A percentile compares a stretch with the other conserved stretches of the same genome.
Evolutionary conservation across 2,113 vertebrate species (phyloP).

Genomic region (Chlamydotis undulata): DNA sequence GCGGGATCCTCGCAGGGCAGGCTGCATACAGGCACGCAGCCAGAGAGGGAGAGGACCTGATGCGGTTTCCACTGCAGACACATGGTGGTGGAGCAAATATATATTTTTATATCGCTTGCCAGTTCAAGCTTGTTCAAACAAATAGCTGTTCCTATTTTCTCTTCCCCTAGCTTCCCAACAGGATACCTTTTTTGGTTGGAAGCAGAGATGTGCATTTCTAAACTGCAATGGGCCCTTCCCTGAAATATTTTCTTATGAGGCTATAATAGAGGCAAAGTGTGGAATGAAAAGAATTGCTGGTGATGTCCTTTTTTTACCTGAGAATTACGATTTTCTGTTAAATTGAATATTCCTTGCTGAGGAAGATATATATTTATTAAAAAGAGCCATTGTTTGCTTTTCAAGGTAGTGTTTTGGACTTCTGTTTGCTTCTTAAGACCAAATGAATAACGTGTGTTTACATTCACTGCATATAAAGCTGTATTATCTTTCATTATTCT

Average conservation of each 20-base stretch:
- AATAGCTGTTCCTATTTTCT: not conserved
- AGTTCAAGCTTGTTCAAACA: not conserved
- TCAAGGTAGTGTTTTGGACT: slow-evolving; percentile 19
- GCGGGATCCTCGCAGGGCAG: not conserved
- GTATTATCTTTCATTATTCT: slow-evolving; percentile 37
- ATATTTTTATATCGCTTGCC: not conserved
- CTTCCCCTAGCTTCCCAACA: not conserved
- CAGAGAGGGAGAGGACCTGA: not conserved
- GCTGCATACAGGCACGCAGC: no score
- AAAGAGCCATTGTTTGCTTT: slow-evolving; percentile 22
- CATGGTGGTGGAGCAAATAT: not conserved
- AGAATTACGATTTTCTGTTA: slow-evolving; percentile 26
- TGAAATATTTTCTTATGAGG: not conserved
- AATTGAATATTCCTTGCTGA: not conserved
- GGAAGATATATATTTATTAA: not conserved
- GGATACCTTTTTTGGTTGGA: not conserved
- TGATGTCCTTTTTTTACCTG: not conserved
- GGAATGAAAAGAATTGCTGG: not conserved
- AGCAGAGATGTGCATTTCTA: not conserved
- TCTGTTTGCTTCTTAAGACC: slow-evolving; percentile 13
- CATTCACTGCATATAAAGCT: not conserved
- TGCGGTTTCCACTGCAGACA: not conserved
- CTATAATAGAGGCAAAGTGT: not conserved
- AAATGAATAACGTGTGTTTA: slow-evolving; percentile 37
- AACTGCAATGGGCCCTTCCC: not conserved